Base-by-base conservation (phyloP, 2,888 invertebrate genomes). In the Melanotus villosus region DNA sequence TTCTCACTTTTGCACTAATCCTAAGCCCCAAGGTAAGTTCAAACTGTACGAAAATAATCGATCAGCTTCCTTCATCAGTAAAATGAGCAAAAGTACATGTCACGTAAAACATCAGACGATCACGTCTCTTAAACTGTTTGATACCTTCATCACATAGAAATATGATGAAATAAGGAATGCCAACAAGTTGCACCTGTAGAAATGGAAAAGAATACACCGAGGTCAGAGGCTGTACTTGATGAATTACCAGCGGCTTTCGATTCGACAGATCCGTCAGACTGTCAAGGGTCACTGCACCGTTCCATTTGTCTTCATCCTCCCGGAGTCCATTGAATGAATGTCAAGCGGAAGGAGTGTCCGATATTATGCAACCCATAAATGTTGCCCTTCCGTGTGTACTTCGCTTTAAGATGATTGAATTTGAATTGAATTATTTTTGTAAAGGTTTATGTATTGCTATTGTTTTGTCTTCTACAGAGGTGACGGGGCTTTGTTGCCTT, bases 221-320 rank as follows among this genome's bases (percentile, higher is more conserved):
- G 69, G 66, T 72, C 50, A 58, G 41, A 72, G 68, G 62, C 57
- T 63, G 50, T 26, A 34, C 69, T 76, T 76, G 76, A 77, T 76
- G 72, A 71, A 77, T 76, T 73, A 74, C 75, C 73, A 60, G 63
- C 70, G 69, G 70, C 71, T 72, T 68, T 71, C 70, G 71, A 74
- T 76, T 76, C 75, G 75, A 77, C 75, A 72, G 72, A 73, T 74
- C 73, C 75, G 76, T 75, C 77, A 74, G 73, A 62, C 56, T 58
- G 73, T 63, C 68, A 73, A 71, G 75, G 77, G 76, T 77, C 77
- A 77, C 73, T 75, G 74, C 73, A 76, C 77, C 56, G 52, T 75
- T 75, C 73, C 77, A 77, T 77, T 77, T 77, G 77, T 77, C 77
- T 77, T 77, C 76, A 76, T 77, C 74, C 75, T 26, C n/a, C n/a